These are phyloP conservation scores for Teinopalpus imperialis DNA, from an alignment of 2,888 invertebrate genomes.

Conservation along the genomic window DNA sequence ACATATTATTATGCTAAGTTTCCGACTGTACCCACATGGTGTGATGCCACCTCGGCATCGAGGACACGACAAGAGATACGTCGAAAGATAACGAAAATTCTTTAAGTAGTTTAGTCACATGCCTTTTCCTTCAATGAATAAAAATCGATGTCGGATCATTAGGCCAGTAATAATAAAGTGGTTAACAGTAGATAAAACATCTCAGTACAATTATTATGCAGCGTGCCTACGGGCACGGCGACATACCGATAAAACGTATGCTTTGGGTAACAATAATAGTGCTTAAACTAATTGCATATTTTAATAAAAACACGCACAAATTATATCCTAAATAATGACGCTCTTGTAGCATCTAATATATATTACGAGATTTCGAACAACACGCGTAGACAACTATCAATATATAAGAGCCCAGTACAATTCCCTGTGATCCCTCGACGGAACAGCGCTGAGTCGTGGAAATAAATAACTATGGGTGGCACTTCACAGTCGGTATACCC, in stretches of 20 bases:
- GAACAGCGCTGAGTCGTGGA: constrained; percentile 49
- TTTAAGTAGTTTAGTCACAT: constrained; percentile 35
- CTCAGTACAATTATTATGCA: constrained; percentile 29
- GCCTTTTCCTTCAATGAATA: constrained; percentile 30
- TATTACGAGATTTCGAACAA: constrained; percentile 81
- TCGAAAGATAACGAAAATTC: constrained; percentile 25
- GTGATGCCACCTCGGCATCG: no score
- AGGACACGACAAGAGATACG: neutral
- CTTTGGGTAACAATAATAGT: constrained; percentile 74
- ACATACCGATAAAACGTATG: constrained; percentile 57
- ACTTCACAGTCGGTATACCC: constrained; percentile 56
- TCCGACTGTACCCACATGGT: constrained; percentile 44
- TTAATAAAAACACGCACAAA: constrained; percentile 72
- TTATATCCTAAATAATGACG: constrained; percentile 61
- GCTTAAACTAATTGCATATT: constrained; percentile 73
- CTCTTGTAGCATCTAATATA: constrained; percentile 65
- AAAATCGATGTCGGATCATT: constrained; percentile 39
- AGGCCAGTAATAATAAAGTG: constrained; percentile 38
- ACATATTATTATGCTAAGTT: constrained; percentile 78
- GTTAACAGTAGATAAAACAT: constrained; percentile 30
- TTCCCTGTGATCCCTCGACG: constrained; percentile 60
- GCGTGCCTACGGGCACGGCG: constrained; percentile 39
- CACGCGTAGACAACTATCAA: constrained; percentile 67
- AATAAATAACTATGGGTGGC: constrained; percentile 74
- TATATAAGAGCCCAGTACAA: constrained; percentile 65